Base-by-base conservation (phyloP, 2,888 invertebrate genomes). In the Panzeria rudis region DNA sequence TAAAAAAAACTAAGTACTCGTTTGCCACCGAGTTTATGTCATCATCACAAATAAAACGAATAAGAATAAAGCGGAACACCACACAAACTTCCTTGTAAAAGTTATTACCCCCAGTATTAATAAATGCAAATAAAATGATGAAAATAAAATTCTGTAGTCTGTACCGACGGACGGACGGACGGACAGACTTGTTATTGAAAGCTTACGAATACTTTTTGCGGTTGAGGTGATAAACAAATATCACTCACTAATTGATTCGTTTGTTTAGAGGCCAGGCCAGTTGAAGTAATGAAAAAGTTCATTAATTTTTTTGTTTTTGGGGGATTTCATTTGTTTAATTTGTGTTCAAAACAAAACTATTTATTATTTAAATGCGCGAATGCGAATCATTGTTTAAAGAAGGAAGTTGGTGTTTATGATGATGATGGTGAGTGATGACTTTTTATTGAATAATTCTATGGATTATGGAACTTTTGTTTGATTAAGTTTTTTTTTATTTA, bases 21-120 rank as follows among this genome's bases (percentile, higher is more conserved):
- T 62, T 44, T n/a, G 17, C 7, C 13, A 23, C n/a, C 23, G 50
- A 32, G n/a, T 15, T 59, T 17, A 38, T 13, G 17, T 76, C 52
- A 54, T 9, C 38, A 23, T 23, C 54, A 32, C 29, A 52, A 52
- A 8, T 1, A 9, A 75, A 41, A 52, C 13, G 15, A 73, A 35
- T 5, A n/a, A 50, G 25, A 62, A 62, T 62, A 75, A 75, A 75
- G 50, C 56, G 44, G 6, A 66, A 76, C 32, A 52, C 9, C 41
- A 38, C 52, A n/a, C 50, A 50, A 56, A 59, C 50, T 66, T 80
- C 66, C 72, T 73, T 80, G 73, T 56, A 80, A 66, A 73, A 59
- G 38, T 73, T 80, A 66, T 80, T 73, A 73, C 66, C 66, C 80
- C 50, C 56, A 3, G 5, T 52, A n/a, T 56, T 56, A 17, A 17